A percentile compares a stretch with the other conserved stretches of the same genome.
These are phyloP conservation scores for Holothuria leucospilota DNA, from an alignment of 53 echinoderm and acorn worm species.

Conservation along the genomic window DNA sequence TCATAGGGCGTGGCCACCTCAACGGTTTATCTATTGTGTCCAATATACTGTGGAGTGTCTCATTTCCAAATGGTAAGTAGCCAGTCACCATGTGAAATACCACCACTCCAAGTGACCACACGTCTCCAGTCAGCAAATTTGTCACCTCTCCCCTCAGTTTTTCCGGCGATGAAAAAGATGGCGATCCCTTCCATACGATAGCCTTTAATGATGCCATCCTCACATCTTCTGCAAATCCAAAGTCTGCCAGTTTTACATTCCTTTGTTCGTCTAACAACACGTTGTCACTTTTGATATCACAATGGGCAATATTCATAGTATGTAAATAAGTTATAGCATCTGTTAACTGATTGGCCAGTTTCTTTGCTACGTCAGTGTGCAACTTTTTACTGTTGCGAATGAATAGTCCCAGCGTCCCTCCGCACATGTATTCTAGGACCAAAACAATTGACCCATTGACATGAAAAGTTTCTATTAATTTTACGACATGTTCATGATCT, in stretches of 20 bases:
- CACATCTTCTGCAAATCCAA: slow-evolving; percentile 73
- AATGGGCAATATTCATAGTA: slow-evolving; percentile 60
- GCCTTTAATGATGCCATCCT: not conserved
- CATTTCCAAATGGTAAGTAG: slow-evolving; percentile 82
- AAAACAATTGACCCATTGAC: slow-evolving; percentile 43
- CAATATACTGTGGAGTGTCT: slow-evolving; percentile 57
- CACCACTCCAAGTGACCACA: slow-evolving; percentile 87
- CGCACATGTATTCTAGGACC: slow-evolving; percentile 63
- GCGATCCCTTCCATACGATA: slow-evolving; percentile 62
- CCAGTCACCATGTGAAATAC: slow-evolving; percentile 80
- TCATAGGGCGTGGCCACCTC: slow-evolving; percentile 85
- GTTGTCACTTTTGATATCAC: slow-evolving; percentile 89
- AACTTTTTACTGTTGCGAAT: slow-evolving; percentile 52
- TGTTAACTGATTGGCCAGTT: slow-evolving; percentile 64
- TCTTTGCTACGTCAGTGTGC: slow-evolving; percentile 50
- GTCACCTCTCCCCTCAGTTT: slow-evolving; percentile 43
- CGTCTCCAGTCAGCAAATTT: slow-evolving; percentile 70
- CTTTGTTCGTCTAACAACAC: slow-evolving; percentile 62
- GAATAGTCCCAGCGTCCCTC: slow-evolving; percentile 69
- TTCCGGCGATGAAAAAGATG: slow-evolving; percentile 80
- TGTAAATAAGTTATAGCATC: slow-evolving; percentile 77
- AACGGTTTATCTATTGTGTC: slow-evolving; percentile 61
- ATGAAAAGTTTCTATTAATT: slow-evolving; percentile 68
- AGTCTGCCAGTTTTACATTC: slow-evolving; percentile 74
- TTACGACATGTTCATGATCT: slow-evolving; percentile 72